Percentiles rank a stretch among this genome's conserved stretches.
Evolutionary conservation across 2,113 vertebrate species (phyloP).

Genomic region (Sakesphorus luctuosus): DNA sequence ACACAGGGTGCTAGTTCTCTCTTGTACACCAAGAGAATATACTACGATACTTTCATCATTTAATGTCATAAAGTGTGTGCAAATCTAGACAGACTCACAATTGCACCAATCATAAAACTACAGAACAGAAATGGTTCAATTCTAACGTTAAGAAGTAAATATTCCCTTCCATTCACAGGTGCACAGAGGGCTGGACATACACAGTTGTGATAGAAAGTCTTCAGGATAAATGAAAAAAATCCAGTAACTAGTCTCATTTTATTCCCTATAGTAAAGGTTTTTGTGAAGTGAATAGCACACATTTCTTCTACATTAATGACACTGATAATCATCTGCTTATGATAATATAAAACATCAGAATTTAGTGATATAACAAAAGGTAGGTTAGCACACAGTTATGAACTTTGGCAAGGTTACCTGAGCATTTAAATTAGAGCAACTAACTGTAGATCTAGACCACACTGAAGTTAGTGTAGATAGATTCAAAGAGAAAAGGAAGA

Average conservation of each 20-base stretch:
- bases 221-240: not conserved
- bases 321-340: not conserved
- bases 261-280: not conserved
- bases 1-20: not conserved
- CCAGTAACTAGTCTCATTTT: not conserved
- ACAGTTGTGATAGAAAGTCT: not conserved
- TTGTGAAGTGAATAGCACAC: not conserved
- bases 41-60: not conserved
- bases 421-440: not conserved
- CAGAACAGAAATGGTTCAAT: not conserved
- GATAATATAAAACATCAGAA: not conserved
- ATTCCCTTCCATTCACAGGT: not conserved
- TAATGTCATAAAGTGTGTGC: not conserved
- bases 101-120: not conserved
- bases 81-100: not conserved
- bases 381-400: not conserved
- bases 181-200: not conserved
- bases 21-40: not conserved
- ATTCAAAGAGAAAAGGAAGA: slow-evolving; percentile 1
- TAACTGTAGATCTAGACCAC: not conserved
- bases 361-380: not conserved
- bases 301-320: not conserved
- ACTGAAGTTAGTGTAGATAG: not conserved
- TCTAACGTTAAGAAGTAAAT: not conserved
- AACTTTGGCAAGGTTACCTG: slow-evolving; percentile 9